Percentiles rank a stretch among this genome's conserved stretches.
These are phyloP conservation scores for Heliconius eleuchia DNA, from an alignment of 1,140 invertebrate species.

Conservation along the genomic window DNA sequence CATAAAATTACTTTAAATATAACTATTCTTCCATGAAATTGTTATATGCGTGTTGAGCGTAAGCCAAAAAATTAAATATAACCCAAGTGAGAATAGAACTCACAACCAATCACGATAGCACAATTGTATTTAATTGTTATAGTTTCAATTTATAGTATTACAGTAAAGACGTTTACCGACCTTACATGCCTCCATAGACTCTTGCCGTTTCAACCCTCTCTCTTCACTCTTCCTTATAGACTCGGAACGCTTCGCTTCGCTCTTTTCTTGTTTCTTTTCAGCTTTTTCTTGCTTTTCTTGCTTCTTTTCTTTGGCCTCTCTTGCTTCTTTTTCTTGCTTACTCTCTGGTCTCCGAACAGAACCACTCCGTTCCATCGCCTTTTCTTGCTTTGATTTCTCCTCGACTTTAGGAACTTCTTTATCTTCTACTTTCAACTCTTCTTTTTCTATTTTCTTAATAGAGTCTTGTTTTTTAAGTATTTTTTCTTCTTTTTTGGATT, in stretches of 20 bases:
- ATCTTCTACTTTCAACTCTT: constrained; percentile 50
- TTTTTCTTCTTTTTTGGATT: constrained; percentile 58
- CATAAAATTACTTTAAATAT: too few relatives aligned
- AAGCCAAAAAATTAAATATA: too few relatives aligned
- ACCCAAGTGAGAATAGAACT: too few relatives aligned
- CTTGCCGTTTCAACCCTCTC: constrained; percentile 60
- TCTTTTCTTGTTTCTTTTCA: constrained; percentile 62
- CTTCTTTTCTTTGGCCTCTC: constrained; percentile 56
- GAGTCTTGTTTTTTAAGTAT: constrained; percentile 73
- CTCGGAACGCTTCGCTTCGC: constrained; percentile 62
- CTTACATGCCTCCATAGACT: constrained; percentile 68
- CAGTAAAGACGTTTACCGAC: constrained; percentile 37
- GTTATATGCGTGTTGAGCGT: too few relatives aligned
- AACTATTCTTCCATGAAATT: too few relatives aligned
- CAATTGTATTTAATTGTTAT: too few relatives aligned
- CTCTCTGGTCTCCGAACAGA: constrained; percentile 63
- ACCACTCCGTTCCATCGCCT: constrained; percentile 60
- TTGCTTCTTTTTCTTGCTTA: constrained; percentile 58
- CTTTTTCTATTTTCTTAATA: constrained; percentile 57
- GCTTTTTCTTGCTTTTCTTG: constrained; percentile 58
- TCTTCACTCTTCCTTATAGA: constrained; percentile 62
- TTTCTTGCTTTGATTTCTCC: constrained; percentile 52
- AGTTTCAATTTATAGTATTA: too few relatives aligned
- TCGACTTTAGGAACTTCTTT: constrained; percentile 45
- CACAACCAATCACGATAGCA: too few relatives aligned